These are phyloP conservation scores for Novumbra hubbsi DNA, from an alignment of 2,797 vertebrate genomes.

Conservation along the genomic window DNA sequence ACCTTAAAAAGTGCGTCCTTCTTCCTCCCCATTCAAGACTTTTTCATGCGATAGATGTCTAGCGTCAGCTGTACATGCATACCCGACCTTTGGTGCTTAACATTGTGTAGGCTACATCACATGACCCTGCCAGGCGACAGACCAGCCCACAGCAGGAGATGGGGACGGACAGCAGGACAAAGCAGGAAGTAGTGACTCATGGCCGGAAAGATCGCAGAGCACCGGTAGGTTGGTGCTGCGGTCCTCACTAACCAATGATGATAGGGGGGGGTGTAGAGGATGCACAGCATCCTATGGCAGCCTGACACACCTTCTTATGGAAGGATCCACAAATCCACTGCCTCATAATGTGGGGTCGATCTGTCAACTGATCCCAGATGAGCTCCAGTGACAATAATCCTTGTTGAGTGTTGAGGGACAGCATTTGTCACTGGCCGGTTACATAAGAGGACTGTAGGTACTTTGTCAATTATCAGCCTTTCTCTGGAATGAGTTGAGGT, in stretches of 20 bases:
- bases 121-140: too few relatives aligned
- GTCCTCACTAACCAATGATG: background rate
- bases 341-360: background rate
- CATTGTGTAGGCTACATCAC: too few relatives aligned
- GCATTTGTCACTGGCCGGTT: background rate
- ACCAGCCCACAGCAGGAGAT: too few relatives aligned
- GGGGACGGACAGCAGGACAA: too few relatives aligned
- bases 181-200: background rate
- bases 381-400: background rate
- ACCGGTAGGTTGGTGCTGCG: background rate
- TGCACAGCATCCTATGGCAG: background rate
- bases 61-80: too few relatives aligned
- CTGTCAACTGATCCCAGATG: background rate
- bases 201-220: too few relatives aligned
- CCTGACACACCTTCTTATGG: background rate
- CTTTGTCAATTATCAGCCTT: constrained; percentile 1
- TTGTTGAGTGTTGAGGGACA: background rate
- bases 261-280: background rate
- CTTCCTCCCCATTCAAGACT: too few relatives aligned
- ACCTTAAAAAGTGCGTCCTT: too few relatives aligned
- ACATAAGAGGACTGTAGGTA: background rate
- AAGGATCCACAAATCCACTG: background rate
- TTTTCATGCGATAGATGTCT: too few relatives aligned
- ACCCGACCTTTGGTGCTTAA: too few relatives aligned
- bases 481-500: background rate